Conservation (phyloP, 2,888 invertebrate genomes). For the Phyto melanocephala region DNA sequence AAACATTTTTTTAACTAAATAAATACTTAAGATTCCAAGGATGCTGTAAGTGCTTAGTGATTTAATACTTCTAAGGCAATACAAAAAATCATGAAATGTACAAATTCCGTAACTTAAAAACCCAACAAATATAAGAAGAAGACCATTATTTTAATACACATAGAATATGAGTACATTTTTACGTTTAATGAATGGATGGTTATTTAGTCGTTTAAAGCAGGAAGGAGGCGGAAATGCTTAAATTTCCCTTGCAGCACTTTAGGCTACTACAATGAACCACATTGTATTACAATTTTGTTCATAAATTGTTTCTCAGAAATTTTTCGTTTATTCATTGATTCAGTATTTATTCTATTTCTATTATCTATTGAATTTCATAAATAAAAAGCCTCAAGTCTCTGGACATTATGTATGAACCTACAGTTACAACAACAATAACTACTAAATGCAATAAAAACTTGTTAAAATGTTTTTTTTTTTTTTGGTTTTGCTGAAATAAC, state of each 20-base stretch:
- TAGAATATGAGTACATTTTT: too few relatives aligned
- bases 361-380: constrained; percentile 23
- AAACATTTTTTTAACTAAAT: too few relatives aligned
- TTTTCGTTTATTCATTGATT: neutral
- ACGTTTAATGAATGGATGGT: too few relatives aligned
- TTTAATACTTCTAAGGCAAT: neutral
- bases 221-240: neutral
- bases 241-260: constrained; percentile 14
- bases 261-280: neutral
- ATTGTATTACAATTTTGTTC: neutral
- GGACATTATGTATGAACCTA: neutral
- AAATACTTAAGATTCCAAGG: neutral
- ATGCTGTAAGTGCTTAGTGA: neutral
- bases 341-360: constrained; percentile 15
- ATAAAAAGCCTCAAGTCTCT: neutral
- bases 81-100: constrained; percentile 3
- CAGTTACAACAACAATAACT: neutral
- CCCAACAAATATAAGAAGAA: neutral
- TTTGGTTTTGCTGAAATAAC: neutral
- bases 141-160: too few relatives aligned
- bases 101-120: neutral
- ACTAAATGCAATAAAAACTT: neutral
- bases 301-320: neutral
- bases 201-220: neutral
- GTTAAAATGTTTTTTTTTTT: neutral